These are phyloP conservation scores for Liopterus haemorrhoidalis DNA, from an alignment of 2,888 invertebrate genomes.

Conservation along the genomic window DNA sequence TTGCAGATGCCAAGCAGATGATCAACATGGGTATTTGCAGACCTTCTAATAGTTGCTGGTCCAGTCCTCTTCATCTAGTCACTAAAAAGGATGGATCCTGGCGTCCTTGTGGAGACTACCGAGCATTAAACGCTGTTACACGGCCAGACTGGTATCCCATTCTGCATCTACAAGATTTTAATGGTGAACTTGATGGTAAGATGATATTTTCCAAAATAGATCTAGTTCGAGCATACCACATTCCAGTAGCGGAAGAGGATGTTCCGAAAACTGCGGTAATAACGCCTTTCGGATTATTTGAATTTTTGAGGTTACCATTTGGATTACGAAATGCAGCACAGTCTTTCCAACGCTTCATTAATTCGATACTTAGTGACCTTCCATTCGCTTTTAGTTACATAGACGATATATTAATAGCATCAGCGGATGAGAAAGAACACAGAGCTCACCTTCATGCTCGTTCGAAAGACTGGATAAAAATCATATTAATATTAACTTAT, in stretches of 20 bases:
- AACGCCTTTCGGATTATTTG: too few relatives aligned
- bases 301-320: conserved; percentile 7
- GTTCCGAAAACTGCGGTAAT: too few relatives aligned
- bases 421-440: conserved; percentile 27
- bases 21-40: too few relatives aligned
- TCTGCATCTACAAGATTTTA: too few relatives aligned
- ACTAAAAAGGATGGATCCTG: too few relatives aligned
- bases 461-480: conserved; percentile 26
- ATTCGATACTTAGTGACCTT: conserved; percentile 1
- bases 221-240: conserved; percentile 8
- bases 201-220: conserved; percentile 4
- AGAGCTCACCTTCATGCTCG: conserved; percentile 20
- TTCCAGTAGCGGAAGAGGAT: conserved; percentile 2
- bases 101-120: too few relatives aligned
- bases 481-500: conserved; percentile 26
- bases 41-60: too few relatives aligned
- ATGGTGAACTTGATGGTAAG: too few relatives aligned
- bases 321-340: conserved; percentile 8
- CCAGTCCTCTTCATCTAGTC: too few relatives aligned
- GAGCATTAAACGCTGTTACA: too few relatives aligned
- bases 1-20: too few relatives aligned
- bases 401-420: conserved; percentile 32
- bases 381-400: conserved; percentile 27
- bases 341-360: conserved; percentile 9
- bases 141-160: too few relatives aligned